Evolutionary conservation across 2,113 vertebrate species (phyloP).

Genomic region (Canis aureus): DNA sequence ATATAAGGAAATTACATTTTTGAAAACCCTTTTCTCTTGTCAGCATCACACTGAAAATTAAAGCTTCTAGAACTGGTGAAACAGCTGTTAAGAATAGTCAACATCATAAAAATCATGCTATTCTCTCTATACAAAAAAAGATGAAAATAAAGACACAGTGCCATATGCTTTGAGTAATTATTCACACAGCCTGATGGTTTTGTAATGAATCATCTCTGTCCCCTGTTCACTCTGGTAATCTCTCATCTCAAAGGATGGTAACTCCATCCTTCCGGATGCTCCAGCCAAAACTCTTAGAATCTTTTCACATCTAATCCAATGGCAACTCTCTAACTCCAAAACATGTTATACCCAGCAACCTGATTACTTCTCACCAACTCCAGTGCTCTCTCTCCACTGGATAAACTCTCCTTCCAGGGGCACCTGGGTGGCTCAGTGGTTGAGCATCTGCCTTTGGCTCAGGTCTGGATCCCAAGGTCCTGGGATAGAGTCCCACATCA

Average conservation of each 20-base stretch:
- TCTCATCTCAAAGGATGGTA: neutral
- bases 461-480: no score
- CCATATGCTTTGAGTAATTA: slow-evolving; percentile 31
- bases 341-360: neutral
- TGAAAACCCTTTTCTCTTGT: slow-evolving; percentile 34
- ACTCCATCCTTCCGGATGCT: neutral
- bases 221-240: neutral
- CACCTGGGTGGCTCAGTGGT: no score
- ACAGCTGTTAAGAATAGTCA: slow-evolving; percentile 8
- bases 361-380: neutral
- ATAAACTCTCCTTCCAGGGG: neutral
- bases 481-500: no score
- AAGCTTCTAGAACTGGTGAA: slow-evolving; percentile 14
- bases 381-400: neutral
- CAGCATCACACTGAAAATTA: slow-evolving; percentile 42
- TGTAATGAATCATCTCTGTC: slow-evolving; percentile 48
- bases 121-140: neutral
- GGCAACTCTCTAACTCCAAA: neutral
- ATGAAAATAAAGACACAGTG: neutral
- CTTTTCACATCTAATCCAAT: neutral
- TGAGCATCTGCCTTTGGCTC: no score
- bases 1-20: neutral
- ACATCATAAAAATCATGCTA: neutral
- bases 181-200: slow-evolving; percentile 34
- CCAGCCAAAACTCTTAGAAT: neutral